Base-by-base conservation (phyloP, 2,888 invertebrate species). In the Micoletzkya japonica region DNA sequence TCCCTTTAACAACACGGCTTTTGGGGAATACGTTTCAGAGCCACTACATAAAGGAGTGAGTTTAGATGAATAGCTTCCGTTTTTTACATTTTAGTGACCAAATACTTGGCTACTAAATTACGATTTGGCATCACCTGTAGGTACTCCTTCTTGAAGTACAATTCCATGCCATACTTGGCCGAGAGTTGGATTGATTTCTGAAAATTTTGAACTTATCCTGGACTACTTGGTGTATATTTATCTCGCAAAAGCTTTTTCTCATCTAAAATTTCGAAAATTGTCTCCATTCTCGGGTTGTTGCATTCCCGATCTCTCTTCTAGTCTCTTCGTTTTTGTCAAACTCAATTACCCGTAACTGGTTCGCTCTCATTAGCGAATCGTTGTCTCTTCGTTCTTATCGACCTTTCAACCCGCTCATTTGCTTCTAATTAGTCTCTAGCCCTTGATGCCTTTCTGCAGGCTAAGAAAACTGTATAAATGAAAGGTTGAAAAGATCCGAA, bases 131-230 rank as follows among this genome's bases (percentile, higher is more conserved):
- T 54, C 10, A 64, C 64, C 87, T 95, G 95, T 20, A 94, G 89
- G 86, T 93, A 95, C 86, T 96, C 95, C 86, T 94, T 94, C 87
- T 95, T 96, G 80, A 95, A 89, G 87, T 90, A 95, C 76, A 96
- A 89, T 39, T 94, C 91, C 91, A 95, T 92, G 57, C 91, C 92
- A 70, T 91, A 90, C 59, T 90, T 66, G 4, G 73, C 84, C 2
- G 90, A 88, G 0, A 94, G 93, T 86, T 94, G 89, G 81, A 92
- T 91, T 0, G 94, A 94, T 88, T 89, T 90, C 94, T 95, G 87
- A 44, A 87, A 86, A 10, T 28, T 70, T 20, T 56, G 26, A 70
- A 58, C 24, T 4, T 4, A 32, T 63, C 63, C n/a, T 49, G 24
- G 10, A 14, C 59, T 59, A 59, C 36, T 59, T 59, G 10, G 17